These are phyloP conservation scores for Gorsachius magnificus DNA, from an alignment of 2,797 vertebrate genomes.

Conservation along the genomic window DNA sequence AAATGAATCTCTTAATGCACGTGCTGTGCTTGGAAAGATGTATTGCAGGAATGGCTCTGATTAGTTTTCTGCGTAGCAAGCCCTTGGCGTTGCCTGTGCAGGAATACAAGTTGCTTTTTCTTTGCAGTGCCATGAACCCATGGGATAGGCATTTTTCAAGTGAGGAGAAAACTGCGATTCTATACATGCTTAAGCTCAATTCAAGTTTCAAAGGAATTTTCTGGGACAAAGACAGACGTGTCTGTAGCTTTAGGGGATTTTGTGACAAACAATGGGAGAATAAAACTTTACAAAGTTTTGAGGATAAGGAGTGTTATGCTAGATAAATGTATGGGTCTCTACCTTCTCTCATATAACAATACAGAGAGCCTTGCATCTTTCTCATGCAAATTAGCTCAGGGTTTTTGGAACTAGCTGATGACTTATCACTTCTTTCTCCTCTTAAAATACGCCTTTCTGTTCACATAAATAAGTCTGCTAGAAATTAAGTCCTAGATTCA, in stretches of 20 bases:
- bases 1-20: background rate
- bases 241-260: conserved; percentile 40
- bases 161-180: background rate
- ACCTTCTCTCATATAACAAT: background rate
- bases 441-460: background rate
- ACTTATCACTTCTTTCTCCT: background rate
- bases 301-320: background rate
- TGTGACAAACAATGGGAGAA: conserved; percentile 25
- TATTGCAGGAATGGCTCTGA: background rate
- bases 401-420: conserved; percentile 2
- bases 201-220: conserved; percentile 51
- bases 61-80: background rate
- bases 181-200: background rate
- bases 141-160: background rate
- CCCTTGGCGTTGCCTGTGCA: background rate
- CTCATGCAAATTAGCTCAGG: conserved; percentile 28
- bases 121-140: background rate
- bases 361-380: background rate
- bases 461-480: background rate
- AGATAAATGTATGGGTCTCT: background rate
- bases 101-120: background rate
- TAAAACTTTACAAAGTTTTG: conserved; percentile 29
- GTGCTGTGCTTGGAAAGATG: background rate
- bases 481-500: conserved; percentile 14
- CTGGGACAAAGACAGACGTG: conserved; percentile 1